Conservation (phyloP, 2,113 vertebrate genomes). For the Cricetomys ansorgei region DNA sequence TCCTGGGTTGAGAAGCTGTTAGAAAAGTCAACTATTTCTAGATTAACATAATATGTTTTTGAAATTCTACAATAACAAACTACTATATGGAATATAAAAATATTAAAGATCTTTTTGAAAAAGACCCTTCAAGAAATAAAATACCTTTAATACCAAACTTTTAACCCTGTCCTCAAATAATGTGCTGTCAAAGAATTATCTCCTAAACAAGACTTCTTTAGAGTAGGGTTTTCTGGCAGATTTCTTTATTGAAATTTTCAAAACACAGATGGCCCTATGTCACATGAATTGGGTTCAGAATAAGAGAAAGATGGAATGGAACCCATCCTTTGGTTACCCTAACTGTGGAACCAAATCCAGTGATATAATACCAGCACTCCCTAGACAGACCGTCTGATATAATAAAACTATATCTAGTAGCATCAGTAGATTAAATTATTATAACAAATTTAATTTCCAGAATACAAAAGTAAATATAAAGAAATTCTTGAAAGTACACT, state of each 20-base stretch:
- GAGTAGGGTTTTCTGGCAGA: background rate
- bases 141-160: background rate
- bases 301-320: background rate
- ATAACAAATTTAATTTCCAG: background rate
- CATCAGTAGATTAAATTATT: background rate
- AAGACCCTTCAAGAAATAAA: constrained; percentile 41
- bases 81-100: constrained; percentile 55
- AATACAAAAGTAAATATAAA: constrained; percentile 37
- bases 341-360: background rate
- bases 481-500: background rate
- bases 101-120: background rate
- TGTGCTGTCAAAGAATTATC: constrained; percentile 25
- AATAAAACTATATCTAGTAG: constrained; percentile 2
- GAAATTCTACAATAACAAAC: constrained; percentile 35
- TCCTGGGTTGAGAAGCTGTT: background rate
- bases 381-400: background rate
- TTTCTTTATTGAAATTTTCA: constrained; percentile 37
- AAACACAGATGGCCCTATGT: background rate
- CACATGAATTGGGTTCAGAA: background rate
- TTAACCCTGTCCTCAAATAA: background rate
- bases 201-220: background rate
- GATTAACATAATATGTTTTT: background rate
- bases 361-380: background rate
- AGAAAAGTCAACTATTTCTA: constrained; percentile 45
- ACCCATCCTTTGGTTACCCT: background rate